Evolutionary conservation across 2,113 vertebrate genomes (phyloP).

Genomic region (Emberiza fucata): DNA sequence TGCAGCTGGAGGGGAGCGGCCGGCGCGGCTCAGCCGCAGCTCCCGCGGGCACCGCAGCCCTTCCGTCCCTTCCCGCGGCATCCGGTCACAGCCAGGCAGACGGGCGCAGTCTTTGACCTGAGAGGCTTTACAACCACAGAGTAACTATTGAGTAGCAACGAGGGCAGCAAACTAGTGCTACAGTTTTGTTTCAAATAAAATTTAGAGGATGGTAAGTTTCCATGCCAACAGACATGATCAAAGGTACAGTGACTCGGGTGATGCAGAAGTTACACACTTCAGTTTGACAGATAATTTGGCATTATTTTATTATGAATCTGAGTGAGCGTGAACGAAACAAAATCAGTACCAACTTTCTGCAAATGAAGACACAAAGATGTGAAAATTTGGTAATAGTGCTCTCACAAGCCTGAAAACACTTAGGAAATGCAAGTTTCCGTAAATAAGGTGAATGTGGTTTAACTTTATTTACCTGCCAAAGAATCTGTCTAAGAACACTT

Average conservation of each 20-base stretch:
- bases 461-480: constrained; percentile 65
- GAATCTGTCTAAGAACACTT: constrained; percentile 67
- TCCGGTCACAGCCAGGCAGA: background rate
- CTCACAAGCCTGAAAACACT: constrained; percentile 66
- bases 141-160: background rate
- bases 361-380: constrained; percentile 65
- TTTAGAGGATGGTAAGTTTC: constrained; percentile 23
- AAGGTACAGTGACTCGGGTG: constrained; percentile 41
- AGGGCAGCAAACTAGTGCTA: constrained; percentile 46
- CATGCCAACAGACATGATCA: constrained; percentile 43
- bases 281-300: constrained; percentile 73
- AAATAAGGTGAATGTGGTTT: constrained; percentile 61
- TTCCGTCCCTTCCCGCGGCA: background rate
- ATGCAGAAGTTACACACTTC: constrained; percentile 56
- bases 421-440: constrained; percentile 58
- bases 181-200: background rate
- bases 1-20: background rate
- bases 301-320: constrained; percentile 74
- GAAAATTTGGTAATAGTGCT: constrained; percentile 56
- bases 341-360: constrained; percentile 70
- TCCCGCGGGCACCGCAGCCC: background rate
- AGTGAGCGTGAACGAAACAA: constrained; percentile 65
- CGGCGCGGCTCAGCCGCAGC: background rate
- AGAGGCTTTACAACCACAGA: constrained; percentile 55
- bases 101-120: constrained; percentile 26